Evolutionary conservation across 1,140 invertebrate species (phyloP).

Genomic region (Holcopasites calliopsidis): DNA sequence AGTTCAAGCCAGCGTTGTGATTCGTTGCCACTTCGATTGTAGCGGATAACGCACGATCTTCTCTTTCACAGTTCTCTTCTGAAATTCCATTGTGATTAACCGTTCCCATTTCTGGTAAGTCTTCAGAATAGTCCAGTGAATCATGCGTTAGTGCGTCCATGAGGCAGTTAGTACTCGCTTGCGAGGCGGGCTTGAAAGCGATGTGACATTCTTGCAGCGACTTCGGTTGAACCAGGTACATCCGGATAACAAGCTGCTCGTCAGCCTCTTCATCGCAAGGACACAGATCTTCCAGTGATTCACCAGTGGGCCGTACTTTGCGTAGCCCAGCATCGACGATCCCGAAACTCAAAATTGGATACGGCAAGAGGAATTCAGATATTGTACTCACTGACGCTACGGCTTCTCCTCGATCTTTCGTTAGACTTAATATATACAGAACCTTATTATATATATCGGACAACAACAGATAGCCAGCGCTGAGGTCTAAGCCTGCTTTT

Average conservation of each 20-base stretch:
- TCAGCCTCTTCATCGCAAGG: constrained; percentile 74
- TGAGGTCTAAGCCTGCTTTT: constrained; percentile 90
- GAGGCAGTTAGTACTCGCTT: constrained; percentile 55
- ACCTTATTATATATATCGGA: constrained; percentile 90
- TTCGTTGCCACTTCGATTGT: constrained; percentile 67
- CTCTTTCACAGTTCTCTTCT: constrained; percentile 78
- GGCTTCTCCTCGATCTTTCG: constrained; percentile 80
- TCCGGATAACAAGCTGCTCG: constrained; percentile 82
- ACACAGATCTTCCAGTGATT: constrained; percentile 75
- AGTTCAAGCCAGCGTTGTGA: constrained; percentile 79
- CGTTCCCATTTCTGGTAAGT: constrained; percentile 66
- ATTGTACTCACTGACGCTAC: constrained; percentile 84
- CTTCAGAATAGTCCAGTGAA: constrained; percentile 72
- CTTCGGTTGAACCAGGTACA: constrained; percentile 94
- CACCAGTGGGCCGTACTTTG: constrained; percentile 71
- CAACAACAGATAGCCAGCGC: constrained; percentile 90
- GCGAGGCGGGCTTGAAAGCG: constrained; percentile 83
- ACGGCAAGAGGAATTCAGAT: constrained; percentile 90
- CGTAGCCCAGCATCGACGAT: constrained; percentile 87
- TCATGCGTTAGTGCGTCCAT: constrained; percentile 71
- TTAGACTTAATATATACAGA: constrained; percentile 88
- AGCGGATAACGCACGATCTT: constrained; percentile 73
- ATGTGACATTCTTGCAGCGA: constrained; percentile 92
- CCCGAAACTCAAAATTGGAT: constrained; percentile 91
- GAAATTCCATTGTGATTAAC: constrained; percentile 77